These are phyloP conservation scores for Dreissena polymorpha DNA, from an alignment of 1,140 invertebrate species.

Conservation along the genomic window DNA sequence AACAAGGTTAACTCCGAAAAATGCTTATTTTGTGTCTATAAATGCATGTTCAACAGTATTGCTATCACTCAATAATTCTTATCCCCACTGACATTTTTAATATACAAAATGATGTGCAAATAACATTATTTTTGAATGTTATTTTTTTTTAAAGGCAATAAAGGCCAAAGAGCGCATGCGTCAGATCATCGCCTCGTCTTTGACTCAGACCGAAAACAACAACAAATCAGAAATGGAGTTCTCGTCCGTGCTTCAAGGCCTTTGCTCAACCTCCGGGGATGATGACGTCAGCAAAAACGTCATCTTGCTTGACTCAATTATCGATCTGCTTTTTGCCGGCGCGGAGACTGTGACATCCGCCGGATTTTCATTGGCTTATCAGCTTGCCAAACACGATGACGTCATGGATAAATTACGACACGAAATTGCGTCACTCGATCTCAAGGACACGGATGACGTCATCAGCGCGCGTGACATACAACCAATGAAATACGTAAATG, in stretches of 20 bases:
- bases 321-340: constrained; percentile 38
- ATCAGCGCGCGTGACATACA: constrained; percentile 9
- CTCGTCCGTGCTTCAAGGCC: constrained; percentile 35
- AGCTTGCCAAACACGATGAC: constrained; percentile 7
- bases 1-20: background rate
- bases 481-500: constrained; percentile 53
- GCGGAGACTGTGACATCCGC: constrained; percentile 24
- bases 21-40: background rate
- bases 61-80: too few relatives aligned
- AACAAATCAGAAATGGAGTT: background rate
- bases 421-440: background rate
- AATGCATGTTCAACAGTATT: too few relatives aligned
- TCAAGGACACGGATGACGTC: constrained; percentile 4
- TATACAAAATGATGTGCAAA: too few relatives aligned
- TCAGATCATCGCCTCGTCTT: background rate
- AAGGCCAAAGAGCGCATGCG: constrained; percentile 38
- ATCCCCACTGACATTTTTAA: too few relatives aligned
- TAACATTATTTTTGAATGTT: background rate
- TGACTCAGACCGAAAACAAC: constrained; percentile 28
- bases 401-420: background rate
- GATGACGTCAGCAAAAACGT: background rate
- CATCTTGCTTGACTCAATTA: constrained; percentile 25
- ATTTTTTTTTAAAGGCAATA: constrained; percentile 37
- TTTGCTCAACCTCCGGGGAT: background rate
- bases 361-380: constrained; percentile 20